Conservation (phyloP, 2,113 vertebrate genomes). For the Bufo bufo region DNA sequence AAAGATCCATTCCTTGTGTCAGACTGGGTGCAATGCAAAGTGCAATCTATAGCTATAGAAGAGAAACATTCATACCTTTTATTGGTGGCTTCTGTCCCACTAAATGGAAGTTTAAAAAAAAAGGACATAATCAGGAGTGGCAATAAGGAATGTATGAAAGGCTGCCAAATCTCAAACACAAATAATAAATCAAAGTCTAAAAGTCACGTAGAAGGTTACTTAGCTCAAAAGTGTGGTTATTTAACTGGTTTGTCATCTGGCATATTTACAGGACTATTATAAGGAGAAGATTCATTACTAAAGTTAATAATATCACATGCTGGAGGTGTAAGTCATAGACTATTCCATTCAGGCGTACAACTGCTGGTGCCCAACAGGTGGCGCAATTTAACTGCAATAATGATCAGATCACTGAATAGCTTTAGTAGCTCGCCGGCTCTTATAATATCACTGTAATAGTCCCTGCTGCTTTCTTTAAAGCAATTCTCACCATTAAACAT, state of each 20-base stretch:
- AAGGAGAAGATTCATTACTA: neutral
- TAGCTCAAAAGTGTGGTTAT: neutral
- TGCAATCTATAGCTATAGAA: neutral
- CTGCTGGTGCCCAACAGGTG: neutral
- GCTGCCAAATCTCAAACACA: neutral
- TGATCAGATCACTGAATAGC: neutral
- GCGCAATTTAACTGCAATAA: neutral
- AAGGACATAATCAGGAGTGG: neutral
- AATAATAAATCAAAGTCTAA: neutral
- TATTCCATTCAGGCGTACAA: neutral
- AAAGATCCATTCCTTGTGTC: slow-evolving; percentile 31
- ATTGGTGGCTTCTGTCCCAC: slow-evolving; percentile 1
- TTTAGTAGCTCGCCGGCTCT: neutral
- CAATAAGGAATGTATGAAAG: neutral
- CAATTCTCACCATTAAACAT: neutral
- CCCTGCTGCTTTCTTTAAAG: neutral
- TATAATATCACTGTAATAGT: neutral
- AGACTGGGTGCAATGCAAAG: neutral
- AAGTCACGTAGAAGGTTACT: neutral
- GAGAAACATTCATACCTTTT: slow-evolving; percentile 6
- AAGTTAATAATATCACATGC: neutral
- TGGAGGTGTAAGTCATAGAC: neutral
- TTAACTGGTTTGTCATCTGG: neutral
- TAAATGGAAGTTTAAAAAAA: neutral
- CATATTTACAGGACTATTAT: neutral